Evolutionary conservation across 2,888 invertebrate species (phyloP).

Genomic region (Papilio gigon): DNA sequence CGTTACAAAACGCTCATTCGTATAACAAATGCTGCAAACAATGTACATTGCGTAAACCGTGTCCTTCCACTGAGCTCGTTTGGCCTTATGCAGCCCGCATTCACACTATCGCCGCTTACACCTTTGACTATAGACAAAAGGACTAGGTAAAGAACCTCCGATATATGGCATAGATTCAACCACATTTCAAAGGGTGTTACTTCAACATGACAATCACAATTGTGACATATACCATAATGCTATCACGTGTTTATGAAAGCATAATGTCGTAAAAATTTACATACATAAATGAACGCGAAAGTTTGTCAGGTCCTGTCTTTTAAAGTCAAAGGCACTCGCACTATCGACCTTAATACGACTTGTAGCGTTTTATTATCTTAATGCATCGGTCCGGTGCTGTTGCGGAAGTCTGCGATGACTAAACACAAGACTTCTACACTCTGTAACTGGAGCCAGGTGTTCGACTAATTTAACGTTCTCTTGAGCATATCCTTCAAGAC

Average conservation of each 20-base stretch:
- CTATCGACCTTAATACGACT: constrained; percentile 37
- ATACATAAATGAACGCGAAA: too few species aligned
- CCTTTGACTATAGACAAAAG: not conserved
- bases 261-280: too few species aligned
- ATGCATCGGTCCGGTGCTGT: constrained; percentile 33
- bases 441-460: constrained; percentile 33
- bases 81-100: constrained; percentile 44
- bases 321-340: not conserved
- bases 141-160: not conserved
- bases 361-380: constrained; percentile 29
- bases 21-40: constrained; percentile 50
- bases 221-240: too few species aligned
- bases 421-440: constrained; percentile 14
- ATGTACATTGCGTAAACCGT: constrained; percentile 53
- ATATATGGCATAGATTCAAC: not conserved
- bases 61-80: constrained; percentile 54
- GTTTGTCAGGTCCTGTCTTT: not conserved
- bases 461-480: constrained; percentile 8
- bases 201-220: not conserved
- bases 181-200: too few species aligned
- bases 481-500: constrained; percentile 24
- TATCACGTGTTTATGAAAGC: too few species aligned
- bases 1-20: constrained; percentile 51
- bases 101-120: constrained; percentile 16
- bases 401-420: constrained; percentile 37